Evolutionary conservation across 2,113 vertebrate genomes (phyloP).

Genomic region (Blennius ocellaris): DNA sequence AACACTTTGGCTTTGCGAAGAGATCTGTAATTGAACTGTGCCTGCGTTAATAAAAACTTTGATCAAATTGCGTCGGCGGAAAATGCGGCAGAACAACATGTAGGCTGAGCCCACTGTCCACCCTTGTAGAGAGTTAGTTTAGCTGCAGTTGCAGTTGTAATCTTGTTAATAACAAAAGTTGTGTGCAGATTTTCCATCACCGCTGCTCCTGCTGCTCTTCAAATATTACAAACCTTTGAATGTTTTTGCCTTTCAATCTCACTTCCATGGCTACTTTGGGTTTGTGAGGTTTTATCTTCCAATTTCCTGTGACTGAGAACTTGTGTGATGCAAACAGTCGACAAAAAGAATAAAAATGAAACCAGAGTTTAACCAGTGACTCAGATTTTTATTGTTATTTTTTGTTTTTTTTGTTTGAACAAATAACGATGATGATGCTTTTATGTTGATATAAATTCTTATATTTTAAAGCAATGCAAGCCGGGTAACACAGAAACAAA

Average conservation of each 20-base stretch:
- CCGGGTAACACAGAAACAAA: conserved; percentile 1
- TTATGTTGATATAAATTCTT: neutral
- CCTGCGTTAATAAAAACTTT: conserved; percentile 2
- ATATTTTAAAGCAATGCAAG: conserved; percentile 9
- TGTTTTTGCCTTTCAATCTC: conserved; percentile 7
- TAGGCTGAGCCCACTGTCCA: too few species aligned
- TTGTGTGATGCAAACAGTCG: conserved; percentile 37
- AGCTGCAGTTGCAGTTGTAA: too few species aligned
- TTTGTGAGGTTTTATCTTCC: conserved; percentile 31
- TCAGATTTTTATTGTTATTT: neutral
- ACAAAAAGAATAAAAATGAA: conserved; percentile 37
- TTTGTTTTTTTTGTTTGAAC: neutral
- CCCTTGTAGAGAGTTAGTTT: neutral
- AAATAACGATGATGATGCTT: neutral
- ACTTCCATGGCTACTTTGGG: conserved; percentile 7
- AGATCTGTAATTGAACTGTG: conserved; percentile 21
- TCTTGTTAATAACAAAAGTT: too few species aligned
- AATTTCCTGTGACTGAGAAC: conserved; percentile 13
- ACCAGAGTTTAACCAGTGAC: neutral
- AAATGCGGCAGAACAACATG: neutral
- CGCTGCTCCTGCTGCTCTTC: conserved; percentile 62
- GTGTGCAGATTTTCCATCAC: too few species aligned
- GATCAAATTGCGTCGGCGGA: neutral
- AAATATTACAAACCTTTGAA: neutral
- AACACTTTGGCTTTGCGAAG: conserved; percentile 33